Conservation (phyloP, 1,140 invertebrate species). For the Bombus waltoni region DNA sequence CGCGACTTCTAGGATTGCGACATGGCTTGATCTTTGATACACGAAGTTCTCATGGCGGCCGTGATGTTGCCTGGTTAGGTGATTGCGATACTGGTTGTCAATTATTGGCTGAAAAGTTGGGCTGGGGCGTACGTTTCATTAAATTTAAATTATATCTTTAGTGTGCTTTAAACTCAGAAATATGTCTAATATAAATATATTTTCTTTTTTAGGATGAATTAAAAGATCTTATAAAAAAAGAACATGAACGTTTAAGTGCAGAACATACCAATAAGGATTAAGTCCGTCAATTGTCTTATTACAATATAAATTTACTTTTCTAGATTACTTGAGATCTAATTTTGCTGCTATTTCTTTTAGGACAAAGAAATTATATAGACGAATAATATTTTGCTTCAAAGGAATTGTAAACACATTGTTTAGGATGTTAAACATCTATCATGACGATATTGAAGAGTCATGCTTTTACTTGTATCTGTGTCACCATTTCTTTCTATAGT, state of each 20-base stretch:
- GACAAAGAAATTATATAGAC: not conserved
- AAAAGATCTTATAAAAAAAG: constrained; percentile 83
- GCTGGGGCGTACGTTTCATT: constrained; percentile 88
- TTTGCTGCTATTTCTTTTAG: not conserved
- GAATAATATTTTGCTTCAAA: constrained; percentile 23
- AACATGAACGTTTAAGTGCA: constrained; percentile 83
- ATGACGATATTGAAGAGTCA: not conserved
- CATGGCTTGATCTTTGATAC: constrained; percentile 87
- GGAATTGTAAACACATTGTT: constrained; percentile 10
- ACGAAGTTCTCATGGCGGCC: constrained; percentile 82
- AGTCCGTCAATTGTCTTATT: not conserved
- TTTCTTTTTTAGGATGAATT: constrained; percentile 84
- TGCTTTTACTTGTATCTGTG: not conserved
- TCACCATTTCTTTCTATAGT: not conserved
- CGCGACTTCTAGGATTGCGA: constrained; percentile 83
- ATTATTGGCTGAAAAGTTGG: constrained; percentile 90
- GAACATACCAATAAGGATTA: constrained; percentile 27
- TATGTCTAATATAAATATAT: not conserved
- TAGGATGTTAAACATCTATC: not conserved
- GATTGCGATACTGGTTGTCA: constrained; percentile 94
- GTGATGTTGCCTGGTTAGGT: constrained; percentile 94
- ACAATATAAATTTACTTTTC: not conserved
- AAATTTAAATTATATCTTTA: constrained; percentile 29
- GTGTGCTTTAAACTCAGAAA: not conserved
- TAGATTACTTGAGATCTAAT: not conserved